Base-by-base conservation (phyloP, 1,140 invertebrate species). In the Drosophila malerkotliana region DNA sequence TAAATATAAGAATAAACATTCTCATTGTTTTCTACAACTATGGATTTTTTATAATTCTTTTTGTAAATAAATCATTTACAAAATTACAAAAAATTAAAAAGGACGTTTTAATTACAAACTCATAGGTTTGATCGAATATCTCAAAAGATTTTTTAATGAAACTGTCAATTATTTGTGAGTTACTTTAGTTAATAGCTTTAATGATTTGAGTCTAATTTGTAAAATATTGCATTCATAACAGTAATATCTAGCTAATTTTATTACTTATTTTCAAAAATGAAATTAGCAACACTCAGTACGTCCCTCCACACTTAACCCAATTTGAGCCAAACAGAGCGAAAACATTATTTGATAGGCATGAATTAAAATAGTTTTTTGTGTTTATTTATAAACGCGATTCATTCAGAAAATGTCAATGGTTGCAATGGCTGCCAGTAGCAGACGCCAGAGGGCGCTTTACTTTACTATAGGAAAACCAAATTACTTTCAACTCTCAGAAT, bases 371-470 rank as follows among this genome's bases (percentile, higher is more conserved):
- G 9, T 47, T 56, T 54, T 56, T 66, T 59, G 9, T 30, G 41
- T 56, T 68, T 69, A 69, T 69, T 69, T 57, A 18, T 69, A 69
- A 53, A 15, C 30, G 39, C 12, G n/a, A 30, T 69, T 69, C 63
- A 69, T 69, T 69, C 32, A 69, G 63, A 69, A 69, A 69, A 69
- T 69, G 41, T 41, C 63, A 57, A 56, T 69, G 51, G 63, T 26
- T 55, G 8, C 10, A 41, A 6, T 15, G 30, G 49, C n/a, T 69
- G n/a, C 10, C 8, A 10, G 14, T 32, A 2, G 15, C 41, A 9
- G 4, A 21, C 63, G 26, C 14, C 12, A 68, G 66, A 56, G 30
- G 62, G 66, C 66, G 66, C 62, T 30, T 10, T 21, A n/a, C 18
- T 18, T 18, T 18, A 18, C 18, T 18, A 6, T 32, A 12, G 9